Evolutionary conservation across 2,797 vertebrate species (phyloP).

Genomic region (Passerculus sandwichensis): DNA sequence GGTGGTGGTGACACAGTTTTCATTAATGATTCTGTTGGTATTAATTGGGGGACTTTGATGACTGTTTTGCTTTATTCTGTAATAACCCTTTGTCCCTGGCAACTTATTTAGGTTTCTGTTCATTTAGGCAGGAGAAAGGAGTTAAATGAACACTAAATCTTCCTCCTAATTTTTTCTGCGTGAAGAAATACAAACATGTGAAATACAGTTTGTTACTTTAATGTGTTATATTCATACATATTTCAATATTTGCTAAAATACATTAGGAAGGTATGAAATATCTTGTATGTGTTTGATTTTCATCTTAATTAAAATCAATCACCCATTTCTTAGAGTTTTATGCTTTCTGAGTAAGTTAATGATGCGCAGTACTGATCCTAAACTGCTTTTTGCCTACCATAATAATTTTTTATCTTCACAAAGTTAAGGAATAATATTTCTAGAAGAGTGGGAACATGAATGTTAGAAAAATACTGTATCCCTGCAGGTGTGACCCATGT

Average conservation of each 20-base stretch:
- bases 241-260: background rate
- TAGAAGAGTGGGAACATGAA: background rate
- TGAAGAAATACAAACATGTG: background rate
- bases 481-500: fast-evolving
- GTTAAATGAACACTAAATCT: background rate
- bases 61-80: background rate
- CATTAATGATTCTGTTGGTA: background rate
- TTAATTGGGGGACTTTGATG: background rate
- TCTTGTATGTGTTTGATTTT: background rate
- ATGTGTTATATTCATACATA: background rate
- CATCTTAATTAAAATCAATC: slow-evolving; percentile 4
- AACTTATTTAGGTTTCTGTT: background rate
- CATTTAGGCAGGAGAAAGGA: background rate
- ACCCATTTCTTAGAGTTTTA: background rate
- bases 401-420: background rate
- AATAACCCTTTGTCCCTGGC: background rate
- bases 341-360: background rate
- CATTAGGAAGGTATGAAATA: background rate
- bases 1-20: background rate
- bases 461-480: background rate
- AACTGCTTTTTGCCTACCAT: background rate
- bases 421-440: background rate
- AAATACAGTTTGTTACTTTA: background rate
- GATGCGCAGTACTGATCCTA: background rate
- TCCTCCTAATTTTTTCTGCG: background rate